Base-by-base conservation (phyloP, 2,888 invertebrate species). In the Polymixis lichenea region DNA sequence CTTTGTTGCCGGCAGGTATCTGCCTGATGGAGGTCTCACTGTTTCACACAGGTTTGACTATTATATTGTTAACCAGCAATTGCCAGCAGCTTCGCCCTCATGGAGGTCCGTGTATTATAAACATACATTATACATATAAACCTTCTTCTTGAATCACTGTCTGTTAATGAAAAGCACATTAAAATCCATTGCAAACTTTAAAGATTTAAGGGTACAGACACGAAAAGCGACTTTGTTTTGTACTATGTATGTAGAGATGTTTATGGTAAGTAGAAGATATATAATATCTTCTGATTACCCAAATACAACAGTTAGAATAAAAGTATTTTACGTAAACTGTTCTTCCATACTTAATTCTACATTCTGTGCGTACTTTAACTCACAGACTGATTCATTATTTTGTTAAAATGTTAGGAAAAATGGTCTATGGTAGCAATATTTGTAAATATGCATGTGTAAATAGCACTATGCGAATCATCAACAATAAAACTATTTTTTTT, bases 1-100 rank as follows among this genome's bases (percentile, higher is more conserved):
- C 82, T 97, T 97, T 89, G 94, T 97, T 43, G 96, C 97, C 49
- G 98, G 98, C 0, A 97, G 97, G 80, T 96, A 96, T 85, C 82
- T 97, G 51, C 94, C 97, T 15, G 94, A 95, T 0, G 97, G 97
- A 8, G 95, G 97, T 22, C 91, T 97, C 13, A 97, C 96, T 85
- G 97, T 97, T 15, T 97, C 96, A 80, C 97, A 96, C 75, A 95
- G 96, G 96, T 96, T 89, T 11, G 17, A 32, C n/a, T n/a, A 17
- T 19, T 11, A n/a, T 32, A 32, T 38, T 56, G 7, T 8, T 32
- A 55, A 38, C 38, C 5, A 38, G 38, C 38, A 38, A 38, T 38
- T 38, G 6, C 38, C 38, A 38, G 38, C 38, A 38, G 38, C 38
- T 38, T 38, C 38, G 38, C 38, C 38, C 38, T 3, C 38, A 6